phyloP scores from a whole-genome alignment of 37 sponge, comb jelly and placozoan genomes.

The Oopsacas minuta region DNA sequence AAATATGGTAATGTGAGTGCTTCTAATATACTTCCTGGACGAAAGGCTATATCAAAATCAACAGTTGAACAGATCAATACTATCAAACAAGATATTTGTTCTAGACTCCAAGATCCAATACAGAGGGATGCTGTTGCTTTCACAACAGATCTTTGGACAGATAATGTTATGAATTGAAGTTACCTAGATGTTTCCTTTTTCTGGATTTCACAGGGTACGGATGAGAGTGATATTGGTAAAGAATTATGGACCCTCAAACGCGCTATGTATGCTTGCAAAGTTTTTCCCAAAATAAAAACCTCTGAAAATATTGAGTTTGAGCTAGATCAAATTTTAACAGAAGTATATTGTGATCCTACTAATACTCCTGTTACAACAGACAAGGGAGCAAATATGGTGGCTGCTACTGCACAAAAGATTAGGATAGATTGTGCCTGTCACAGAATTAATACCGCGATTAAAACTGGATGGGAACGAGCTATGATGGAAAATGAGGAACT shows the following conservation, averaged over 20 bases:
- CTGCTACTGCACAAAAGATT: constrained; percentile 20
- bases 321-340: constrained; percentile 12
- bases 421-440: constrained; percentile 10
- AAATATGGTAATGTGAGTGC: constrained; percentile 17
- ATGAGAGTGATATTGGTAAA: not conserved
- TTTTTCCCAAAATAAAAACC: constrained; percentile 4
- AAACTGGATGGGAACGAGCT: constrained; percentile 19
- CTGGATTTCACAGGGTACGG: constrained; percentile 16
- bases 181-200: constrained; percentile 18
- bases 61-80: constrained; percentile 2
- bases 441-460: constrained; percentile 17
- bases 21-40: constrained; percentile 5
- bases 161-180: not conserved
- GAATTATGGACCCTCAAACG: constrained; percentile 19
- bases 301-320: constrained; percentile 18
- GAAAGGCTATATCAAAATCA: constrained; percentile 9
- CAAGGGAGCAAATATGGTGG: constrained; percentile 15
- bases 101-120: constrained; percentile 17
- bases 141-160: constrained; percentile 15
- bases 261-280: constrained; percentile 18
- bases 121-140: constrained; percentile 19
- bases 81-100: constrained; percentile 8
- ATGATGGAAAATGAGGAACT: constrained; percentile 14
- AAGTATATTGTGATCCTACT: not conserved
- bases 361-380: constrained; percentile 19